Evolutionary conservation across 2,888 invertebrate genomes (phyloP), one percentile per base, ranked within the genome.

Genomic region (Zeuzera pyrina): DNA sequence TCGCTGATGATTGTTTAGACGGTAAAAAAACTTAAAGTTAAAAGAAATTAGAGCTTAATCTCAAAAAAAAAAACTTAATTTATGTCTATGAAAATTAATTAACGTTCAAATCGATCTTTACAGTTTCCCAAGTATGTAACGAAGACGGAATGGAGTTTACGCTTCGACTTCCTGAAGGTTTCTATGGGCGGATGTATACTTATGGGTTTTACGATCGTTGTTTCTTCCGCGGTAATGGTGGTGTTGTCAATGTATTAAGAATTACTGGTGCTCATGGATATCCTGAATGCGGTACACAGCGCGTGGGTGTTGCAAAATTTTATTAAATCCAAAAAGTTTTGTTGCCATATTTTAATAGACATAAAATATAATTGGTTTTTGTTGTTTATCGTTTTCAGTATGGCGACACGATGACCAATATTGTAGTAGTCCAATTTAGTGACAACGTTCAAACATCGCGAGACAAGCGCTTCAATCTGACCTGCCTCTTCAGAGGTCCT

Each of bases 71-170:
- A n/a, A n/a, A n/a, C 19, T 23, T 23, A 23, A 23, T 23, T 23
- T 23, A 8, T 19, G 19, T 7, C 19, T 16, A 7, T 14, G 14
- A 13, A 14, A 29, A 19, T 26, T 12, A 34, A 23, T 6, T 12
- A 28, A 23, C 31, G 23, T 29, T 39, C 36, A 10, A 16, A 23
- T 46, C 32, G 36, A 42, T 39, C n/a, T n/a, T 56, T 65, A 49
- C 53, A 95, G 95, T 95, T 31, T 92, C 92, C 31, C 95, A 95
- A 87, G 90, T 93, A 1, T 95, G 95, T 68, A 94, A 92, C 54
- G 94, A 95, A 76, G 95, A 95, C 60, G 95, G 95, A 1, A 96
- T 96, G 95, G 95, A 95, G 63, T 95, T 96, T 59, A 94, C 94
- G 0, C 81, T 96, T 31, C 86, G 92, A 38, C 92, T 95, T 0